Base-by-base conservation (phyloP, 2,113 vertebrate species). In the Corythornis madagascariensis region DNA sequence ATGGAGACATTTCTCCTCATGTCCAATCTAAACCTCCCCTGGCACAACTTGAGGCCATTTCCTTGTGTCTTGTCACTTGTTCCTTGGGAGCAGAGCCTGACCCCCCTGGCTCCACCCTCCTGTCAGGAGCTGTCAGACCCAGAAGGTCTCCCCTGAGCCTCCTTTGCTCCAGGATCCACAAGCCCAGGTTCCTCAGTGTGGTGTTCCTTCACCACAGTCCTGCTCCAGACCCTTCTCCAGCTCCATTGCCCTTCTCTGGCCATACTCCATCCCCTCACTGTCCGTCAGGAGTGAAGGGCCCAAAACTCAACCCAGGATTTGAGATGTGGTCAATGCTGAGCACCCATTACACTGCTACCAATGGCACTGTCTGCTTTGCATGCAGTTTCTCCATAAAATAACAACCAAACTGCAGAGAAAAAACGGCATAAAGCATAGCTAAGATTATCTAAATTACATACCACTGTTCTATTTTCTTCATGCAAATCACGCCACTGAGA, bases 341-440 rank as follows among this genome's bases (percentile, higher is more conserved):
- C 16, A 50, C 63, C 2, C 18, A 88, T 66, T 29, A 5, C 10
- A 40, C 5, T 2, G 1, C 33, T 63, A 15, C 45, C 1, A 1
- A 8, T 21, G 29, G 16, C 35, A 35, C 16, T 69, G 3, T 53
- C 60, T 45, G 16, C 9, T 79, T 74, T 76, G 16, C 31, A 13
- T 21, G 12, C 6, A 10, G 4, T 76, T 91, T 80, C 12, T 80
- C 55, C 15, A 43, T 28, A 50, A 86, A 88, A 59, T 11, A 83
- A 11, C 14, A 55, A 11, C 28, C 9, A 26, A 70, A n/a, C 5
- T 40, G 25, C 35, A 83, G 35, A 16, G 22, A 33, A 74, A 79
- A 75, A 75, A 75, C 56, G 73, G 33, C 7, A 16, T 19, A 40
- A 69, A 74, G 9, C 28, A 29, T 6, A 56, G 13, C 40, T 73